Percentiles rank a stretch among this genome's conserved stretches.
These are phyloP conservation scores for Bubo blakistoni DNA, from an alignment of 2,113 vertebrate genomes.

Conservation along the genomic window DNA sequence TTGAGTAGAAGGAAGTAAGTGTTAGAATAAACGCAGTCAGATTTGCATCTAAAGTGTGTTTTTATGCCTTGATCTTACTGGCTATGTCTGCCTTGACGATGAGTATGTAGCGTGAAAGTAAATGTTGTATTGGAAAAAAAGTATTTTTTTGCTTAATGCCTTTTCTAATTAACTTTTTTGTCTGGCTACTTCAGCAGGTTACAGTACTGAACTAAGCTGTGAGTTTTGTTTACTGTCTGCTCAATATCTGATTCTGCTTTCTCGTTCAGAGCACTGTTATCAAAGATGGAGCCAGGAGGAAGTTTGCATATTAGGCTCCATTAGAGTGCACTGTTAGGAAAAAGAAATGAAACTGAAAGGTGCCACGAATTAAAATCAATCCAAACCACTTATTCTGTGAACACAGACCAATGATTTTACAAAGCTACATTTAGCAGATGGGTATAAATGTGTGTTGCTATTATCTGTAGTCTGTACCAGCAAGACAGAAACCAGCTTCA, in stretches of 20 bases:
- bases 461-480: background rate
- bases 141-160: background rate
- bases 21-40: background rate
- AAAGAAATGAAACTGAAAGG: background rate
- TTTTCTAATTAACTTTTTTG: background rate
- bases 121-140: background rate
- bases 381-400: background rate
- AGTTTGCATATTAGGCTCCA: background rate
- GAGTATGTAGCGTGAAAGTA: background rate
- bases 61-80: background rate
- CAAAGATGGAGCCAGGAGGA: background rate
- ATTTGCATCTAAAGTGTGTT: background rate
- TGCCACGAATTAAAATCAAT: background rate
- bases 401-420: background rate
- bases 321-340: background rate
- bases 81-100: background rate
- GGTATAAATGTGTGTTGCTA: background rate
- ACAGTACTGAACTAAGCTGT: background rate
- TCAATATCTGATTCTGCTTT: background rate
- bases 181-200: background rate
- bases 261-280: fast-evolving
- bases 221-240: background rate
- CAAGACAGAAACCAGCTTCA: background rate
- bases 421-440: background rate
- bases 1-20: background rate